Base-by-base conservation (phyloP, 2,888 invertebrate genomes). In the Sinodicranocentrus sp. region DNA sequence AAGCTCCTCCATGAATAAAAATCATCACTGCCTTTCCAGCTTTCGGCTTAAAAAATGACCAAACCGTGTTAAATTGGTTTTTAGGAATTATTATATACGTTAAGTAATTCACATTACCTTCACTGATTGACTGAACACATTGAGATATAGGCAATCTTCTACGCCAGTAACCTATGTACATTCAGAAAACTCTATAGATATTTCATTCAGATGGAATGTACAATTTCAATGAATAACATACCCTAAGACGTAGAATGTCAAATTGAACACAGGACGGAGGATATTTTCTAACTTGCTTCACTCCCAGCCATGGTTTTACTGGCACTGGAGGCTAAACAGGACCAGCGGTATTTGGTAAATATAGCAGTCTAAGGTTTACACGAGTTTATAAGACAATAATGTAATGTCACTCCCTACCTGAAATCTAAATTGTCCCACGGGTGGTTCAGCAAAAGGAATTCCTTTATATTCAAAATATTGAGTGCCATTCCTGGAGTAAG, bases 71-170 rank as follows among this genome's bases (percentile, higher is more conserved):
- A n/a, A n/a, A n/a, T n/a, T n/a, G n/a, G n/a, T 33, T 33, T 10
- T 33, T 33, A 33, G 33, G n/a, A n/a, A n/a, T n/a, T n/a, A n/a
- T n/a, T n/a, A n/a, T n/a, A 39, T 39, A 39, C 39, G n/a, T n/a
- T n/a, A n/a, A n/a, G n/a, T n/a, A n/a, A n/a, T n/a, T n/a, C n/a
- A n/a, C n/a, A n/a, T 52, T 52, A 68, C 52, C 10, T 52, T n/a
- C 8, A 52, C 52, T 3, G 52, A 52, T 26, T 54, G 48, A 1
- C 84, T 82, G 52, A 70, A 84, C 0, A 85, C 79, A 59, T 86
- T 85, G n/a, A 85, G 33, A 72, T 19, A 85, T n/a, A 82, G 25
- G 33, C 82, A 82, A 19, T 82, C 61, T 67, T 87, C 87, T 6
- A 23, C 33, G 10, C 87, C 85, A 1, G 26, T 33, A 26, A 73